A percentile compares a stretch with the other conserved stretches of the same genome.
phyloP scores from a whole-genome alignment of 2,888 invertebrate genomes.

The Oligia fasciuncula region DNA sequence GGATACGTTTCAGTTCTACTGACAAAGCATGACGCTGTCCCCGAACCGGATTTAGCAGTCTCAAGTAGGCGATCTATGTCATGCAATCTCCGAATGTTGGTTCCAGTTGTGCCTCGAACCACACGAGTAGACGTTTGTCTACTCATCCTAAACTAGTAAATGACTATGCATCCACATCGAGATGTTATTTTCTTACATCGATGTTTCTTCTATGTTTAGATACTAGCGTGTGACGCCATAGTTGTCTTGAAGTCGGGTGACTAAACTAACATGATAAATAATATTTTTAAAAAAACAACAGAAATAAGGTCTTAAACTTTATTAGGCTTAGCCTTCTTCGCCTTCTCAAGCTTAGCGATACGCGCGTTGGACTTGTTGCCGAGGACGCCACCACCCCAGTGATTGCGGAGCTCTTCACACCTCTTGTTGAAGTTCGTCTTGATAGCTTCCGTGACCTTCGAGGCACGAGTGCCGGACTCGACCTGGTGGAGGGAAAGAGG shows the following conservation, averaged over 20 bases:
- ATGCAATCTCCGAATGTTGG: too few species aligned
- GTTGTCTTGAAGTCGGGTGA: too few species aligned
- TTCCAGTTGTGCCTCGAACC: too few species aligned
- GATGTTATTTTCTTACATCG: background rate
- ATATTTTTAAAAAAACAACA: conserved; percentile 67
- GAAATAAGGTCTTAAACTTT: conserved; percentile 80
- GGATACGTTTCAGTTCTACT: background rate
- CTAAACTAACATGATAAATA: background rate
- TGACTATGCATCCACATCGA: too few species aligned
- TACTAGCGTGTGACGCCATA: too few species aligned
- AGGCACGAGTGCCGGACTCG: conserved; percentile 96
- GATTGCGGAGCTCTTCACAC: conserved; percentile 98
- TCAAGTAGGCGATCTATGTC: background rate
- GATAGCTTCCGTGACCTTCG: conserved; percentile 98
- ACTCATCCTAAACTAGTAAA: too few species aligned
- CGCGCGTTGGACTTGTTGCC: conserved; percentile 99
- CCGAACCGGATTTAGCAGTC: background rate
- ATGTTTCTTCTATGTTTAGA: too few species aligned
- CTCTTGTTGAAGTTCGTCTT: conserved; percentile 99
- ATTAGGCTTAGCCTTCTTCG: conserved; percentile 94
- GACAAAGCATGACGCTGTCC: background rate
- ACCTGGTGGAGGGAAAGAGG: conserved; percentile 86
- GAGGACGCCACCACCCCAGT: conserved; percentile 99
- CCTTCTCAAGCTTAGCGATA: conserved; percentile 98
- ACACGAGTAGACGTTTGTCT: too few species aligned